Conservation (phyloP, 64 coral and sea anemone species). For the Dendrophyllia cribrosa region DNA sequence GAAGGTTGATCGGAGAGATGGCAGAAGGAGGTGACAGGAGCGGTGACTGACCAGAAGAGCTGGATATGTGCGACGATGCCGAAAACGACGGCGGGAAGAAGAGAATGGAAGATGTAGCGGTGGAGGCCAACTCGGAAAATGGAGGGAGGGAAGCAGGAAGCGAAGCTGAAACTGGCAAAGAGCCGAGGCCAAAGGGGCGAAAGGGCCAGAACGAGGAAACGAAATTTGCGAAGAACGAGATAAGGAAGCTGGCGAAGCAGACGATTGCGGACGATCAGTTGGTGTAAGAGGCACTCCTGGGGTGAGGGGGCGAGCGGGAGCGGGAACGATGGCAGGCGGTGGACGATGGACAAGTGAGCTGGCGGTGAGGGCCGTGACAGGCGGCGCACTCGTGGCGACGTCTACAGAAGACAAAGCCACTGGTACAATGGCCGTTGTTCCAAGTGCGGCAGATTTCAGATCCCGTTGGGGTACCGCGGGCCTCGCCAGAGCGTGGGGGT, state of each 20-base stretch:
- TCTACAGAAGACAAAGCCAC: background rate
- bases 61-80: background rate
- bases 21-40: background rate
- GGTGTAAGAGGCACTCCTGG: background rate
- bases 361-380: background rate
- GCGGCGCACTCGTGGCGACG: background rate
- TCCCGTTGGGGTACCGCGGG: background rate
- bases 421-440: background rate
- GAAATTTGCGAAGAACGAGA: background rate
- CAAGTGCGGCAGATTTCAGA: background rate
- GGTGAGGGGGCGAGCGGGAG: background rate
- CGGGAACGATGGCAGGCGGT: background rate
- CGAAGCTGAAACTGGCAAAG: background rate
- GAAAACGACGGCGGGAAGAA: background rate
- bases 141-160: background rate
- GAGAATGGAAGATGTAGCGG: no score
- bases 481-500: background rate
- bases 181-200: background rate
- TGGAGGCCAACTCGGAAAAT: no score
- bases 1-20: background rate
- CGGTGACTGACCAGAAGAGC: no score
- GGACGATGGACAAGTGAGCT: background rate
- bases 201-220: background rate
- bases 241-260: background rate
- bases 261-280: background rate